Evolutionary conservation across 2,888 invertebrate species (phyloP), one percentile per base, ranked within the genome.

Genomic region (Sinodicranocentrus sp.): DNA sequence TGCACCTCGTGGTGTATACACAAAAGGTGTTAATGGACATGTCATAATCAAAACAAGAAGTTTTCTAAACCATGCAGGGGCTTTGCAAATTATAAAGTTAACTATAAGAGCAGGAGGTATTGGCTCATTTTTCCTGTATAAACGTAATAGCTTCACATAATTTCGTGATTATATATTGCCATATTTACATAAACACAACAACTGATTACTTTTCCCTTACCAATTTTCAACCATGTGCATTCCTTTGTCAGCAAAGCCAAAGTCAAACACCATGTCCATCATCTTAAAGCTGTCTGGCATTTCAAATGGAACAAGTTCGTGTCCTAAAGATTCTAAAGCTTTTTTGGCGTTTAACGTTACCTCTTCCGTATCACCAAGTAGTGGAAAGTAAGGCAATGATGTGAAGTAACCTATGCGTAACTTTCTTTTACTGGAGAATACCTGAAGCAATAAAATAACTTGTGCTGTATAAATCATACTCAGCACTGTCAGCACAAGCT

Each of bases 81-180:
- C 19, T 48, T 57, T 54, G 23, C 79, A 79, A 59, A 84, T 48
- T 13, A 72, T 5, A 61, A 76, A 79, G 48, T 84, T 67, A 21
- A 83, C 44, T 23, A 75, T 52, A 2, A 71, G 54, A 52, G 83
- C 71, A 61, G 72, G 63, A 15, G 85, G 67, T n/a, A 86, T 75
- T 5, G 86, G 84, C 52, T 88, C 88, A 28, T 87, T 68, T 72
- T 86, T 78, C 80, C 87, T 87, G 57, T 33, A 25, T 17, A 17
- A 21, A 48, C 48, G 39, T 13, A 8, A 39, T 13, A 13, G 15
- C 48, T 3, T 13, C 15, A 48, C 48, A 48, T 8, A 33, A 33
- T 33, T 54, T 21, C 21, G 17, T 17, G 17, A 21, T 54, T 5
- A 54, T 6, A 19, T 17, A 17, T 54, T 21, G 33, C 3, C 10